Evolutionary conservation across 1,140 invertebrate genomes (phyloP).

Genomic region (Pseudomyrmex cubaensis): DNA sequence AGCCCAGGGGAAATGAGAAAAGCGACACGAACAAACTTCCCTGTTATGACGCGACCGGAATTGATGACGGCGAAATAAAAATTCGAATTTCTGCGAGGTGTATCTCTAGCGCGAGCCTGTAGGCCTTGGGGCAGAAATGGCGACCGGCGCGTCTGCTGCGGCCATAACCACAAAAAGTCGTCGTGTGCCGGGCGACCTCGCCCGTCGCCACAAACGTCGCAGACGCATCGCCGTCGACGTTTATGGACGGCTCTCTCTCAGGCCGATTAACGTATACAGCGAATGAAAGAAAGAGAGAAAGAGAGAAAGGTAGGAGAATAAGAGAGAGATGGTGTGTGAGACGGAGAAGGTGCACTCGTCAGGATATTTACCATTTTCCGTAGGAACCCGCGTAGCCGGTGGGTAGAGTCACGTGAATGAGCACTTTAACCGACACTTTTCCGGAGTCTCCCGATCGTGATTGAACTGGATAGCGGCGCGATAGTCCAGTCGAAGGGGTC

Average conservation of each 20-base stretch:
- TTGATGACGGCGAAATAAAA: no score
- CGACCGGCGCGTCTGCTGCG: constrained; percentile 81
- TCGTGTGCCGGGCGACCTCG: constrained; percentile 27
- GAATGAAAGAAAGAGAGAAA: no score
- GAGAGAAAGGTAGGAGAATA: no score
- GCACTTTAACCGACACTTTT: constrained; percentile 74
- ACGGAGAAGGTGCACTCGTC: no score
- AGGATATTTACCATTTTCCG: constrained; percentile 73
- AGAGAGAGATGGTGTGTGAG: no score
- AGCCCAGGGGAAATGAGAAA: neutral
- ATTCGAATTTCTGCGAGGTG: constrained; percentile 8
- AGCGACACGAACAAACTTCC: neutral
- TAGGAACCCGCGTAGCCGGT: constrained; percentile 63
- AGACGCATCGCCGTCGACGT: neutral
- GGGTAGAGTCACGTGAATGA: constrained; percentile 67
- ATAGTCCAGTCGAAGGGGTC: constrained; percentile 73
- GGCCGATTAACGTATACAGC: neutral
- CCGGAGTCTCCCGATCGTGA: constrained; percentile 63
- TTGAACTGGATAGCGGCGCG: constrained; percentile 69
- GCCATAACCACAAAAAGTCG: constrained; percentile 73
- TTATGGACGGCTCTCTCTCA: neutral
- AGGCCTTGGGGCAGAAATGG: constrained; percentile 78
- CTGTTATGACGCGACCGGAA: neutral
- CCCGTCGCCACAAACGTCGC: neutral
- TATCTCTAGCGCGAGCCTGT: constrained; percentile 65